Conservation (phyloP, 2,888 invertebrate species). For the Gastracanthus pulcherrimus region DNA sequence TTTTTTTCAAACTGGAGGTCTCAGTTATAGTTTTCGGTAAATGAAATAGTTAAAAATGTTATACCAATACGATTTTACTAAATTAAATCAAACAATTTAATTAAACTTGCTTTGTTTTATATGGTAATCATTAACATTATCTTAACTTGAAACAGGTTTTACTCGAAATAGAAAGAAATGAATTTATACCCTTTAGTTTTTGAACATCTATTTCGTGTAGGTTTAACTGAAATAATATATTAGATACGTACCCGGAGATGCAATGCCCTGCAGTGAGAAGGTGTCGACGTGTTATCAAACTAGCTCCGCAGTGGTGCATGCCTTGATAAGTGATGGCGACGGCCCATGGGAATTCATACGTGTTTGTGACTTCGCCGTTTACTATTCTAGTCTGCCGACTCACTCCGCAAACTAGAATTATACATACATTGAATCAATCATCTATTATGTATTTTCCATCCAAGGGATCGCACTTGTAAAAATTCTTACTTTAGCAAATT, state of each 20-base stretch:
- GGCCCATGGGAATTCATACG: slow-evolving; percentile 88
- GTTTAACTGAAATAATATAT: no score
- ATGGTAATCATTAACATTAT: no score
- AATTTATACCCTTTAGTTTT: neutral
- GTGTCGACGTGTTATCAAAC: slow-evolving; percentile 84
- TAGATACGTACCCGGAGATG: slow-evolving; percentile 82
- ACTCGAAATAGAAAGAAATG: neutral
- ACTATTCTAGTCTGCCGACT: slow-evolving; percentile 83
- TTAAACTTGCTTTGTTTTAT: no score
- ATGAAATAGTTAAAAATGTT: no score
- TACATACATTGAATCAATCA: neutral
- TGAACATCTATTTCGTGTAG: neutral
- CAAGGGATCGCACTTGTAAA: neutral
- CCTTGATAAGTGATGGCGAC: slow-evolving; percentile 84
- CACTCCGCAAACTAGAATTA: slow-evolving; percentile 80
- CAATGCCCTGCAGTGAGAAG: slow-evolving; percentile 89
- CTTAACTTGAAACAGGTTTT: no score
- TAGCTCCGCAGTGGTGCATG: slow-evolving; percentile 85
- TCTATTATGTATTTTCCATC: neutral
- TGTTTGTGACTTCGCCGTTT: slow-evolving; percentile 83
- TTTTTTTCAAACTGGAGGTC: no score
- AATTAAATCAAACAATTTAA: no score
- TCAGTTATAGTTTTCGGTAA: no score
- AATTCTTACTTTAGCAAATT: no score
- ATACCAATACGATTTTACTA: no score